Conservation (phyloP, 1,140 invertebrate genomes). For the Caenorhabditis briggsae region DNA sequence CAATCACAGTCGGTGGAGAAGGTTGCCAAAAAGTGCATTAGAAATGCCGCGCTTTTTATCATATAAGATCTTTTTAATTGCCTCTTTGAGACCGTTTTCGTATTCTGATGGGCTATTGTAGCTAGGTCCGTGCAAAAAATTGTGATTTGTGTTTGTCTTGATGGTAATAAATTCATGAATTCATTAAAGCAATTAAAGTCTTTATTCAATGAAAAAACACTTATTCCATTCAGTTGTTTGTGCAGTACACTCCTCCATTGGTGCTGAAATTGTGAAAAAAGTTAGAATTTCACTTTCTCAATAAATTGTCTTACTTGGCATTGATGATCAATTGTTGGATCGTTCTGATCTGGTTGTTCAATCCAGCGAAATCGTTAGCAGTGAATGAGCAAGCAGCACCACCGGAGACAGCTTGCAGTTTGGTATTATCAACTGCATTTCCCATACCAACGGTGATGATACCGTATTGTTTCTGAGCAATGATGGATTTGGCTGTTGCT, state of each 20-base stretch:
- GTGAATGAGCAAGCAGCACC: slow-evolving; percentile 41
- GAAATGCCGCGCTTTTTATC: not conserved
- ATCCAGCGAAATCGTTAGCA: slow-evolving; percentile 10
- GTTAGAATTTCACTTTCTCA: not conserved
- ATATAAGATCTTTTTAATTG: no score
- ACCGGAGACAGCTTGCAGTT: slow-evolving; percentile 41
- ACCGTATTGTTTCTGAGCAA: slow-evolving; percentile 43
- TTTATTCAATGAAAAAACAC: not conserved
- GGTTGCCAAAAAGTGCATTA: not conserved
- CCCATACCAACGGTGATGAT: slow-evolving; percentile 54
- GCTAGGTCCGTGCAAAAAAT: no score
- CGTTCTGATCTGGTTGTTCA: slow-evolving; percentile 45
- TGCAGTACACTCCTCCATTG: slow-evolving; percentile 33
- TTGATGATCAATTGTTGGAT: slow-evolving; percentile 45
- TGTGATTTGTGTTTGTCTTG: no score
- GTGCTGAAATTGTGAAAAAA: not conserved
- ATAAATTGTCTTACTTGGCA: not conserved
- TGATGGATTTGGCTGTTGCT: slow-evolving; percentile 7
- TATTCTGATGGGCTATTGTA: no score
- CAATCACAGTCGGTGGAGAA: not conserved
- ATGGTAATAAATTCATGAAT: no score
- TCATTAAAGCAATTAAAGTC: no score
- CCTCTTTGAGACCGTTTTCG: no score
- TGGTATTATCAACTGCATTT: not conserved
- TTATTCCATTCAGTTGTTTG: not conserved